Evolutionary conservation across 2,797 vertebrate species (phyloP), one percentile per base, ranked within the genome.

Genomic region (Zenarchopterus dispar): DNA sequence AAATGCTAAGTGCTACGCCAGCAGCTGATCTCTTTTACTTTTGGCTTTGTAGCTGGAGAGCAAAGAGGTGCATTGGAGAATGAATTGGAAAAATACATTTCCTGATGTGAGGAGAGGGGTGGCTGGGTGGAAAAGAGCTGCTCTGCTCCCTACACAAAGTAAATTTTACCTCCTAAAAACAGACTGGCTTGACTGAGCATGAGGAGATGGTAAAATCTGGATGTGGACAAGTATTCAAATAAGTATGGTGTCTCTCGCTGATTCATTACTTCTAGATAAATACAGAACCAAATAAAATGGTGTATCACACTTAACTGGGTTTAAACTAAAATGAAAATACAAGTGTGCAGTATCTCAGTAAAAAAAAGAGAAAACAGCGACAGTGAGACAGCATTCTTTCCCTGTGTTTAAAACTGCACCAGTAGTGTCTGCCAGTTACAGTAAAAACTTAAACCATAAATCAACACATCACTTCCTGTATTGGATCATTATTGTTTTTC

Each of bases 21-120:
- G 48, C 47, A 45, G 13, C 13, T 39, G 36, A 39, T 39, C 13
- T 39, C 45, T 55, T 57, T 54, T 54, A 36, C 50, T 73, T 61
- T 62, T 44, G 69, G 67, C 60, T 67, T 81, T 62, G 64, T 59
- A 3, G 22, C 71, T 67, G 65, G 33, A 64, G 73, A 63, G 53
- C 56, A 47, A 53, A 42, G 66, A 60, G 60, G 70, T 56, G 43
- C 58, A 61, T 31, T 84, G 80, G 69, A 83, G 71, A 81, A 77
- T 6, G 61, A 75, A 22, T 52, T 80, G 82, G 88, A 87, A 88
- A 91, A 89, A 82, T 62, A 70, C 66, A 76, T 89, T 91, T 81
- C 77, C 86, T 86, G 77, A 63, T 77, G 69, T 39, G 66, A 84
- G 75, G 47, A 42, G 58, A 78, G 72, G 61, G 71, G 41, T 18